These are phyloP conservation scores for Gobius niger DNA, from an alignment of 2,113 vertebrate species.

Conservation along the genomic window DNA sequence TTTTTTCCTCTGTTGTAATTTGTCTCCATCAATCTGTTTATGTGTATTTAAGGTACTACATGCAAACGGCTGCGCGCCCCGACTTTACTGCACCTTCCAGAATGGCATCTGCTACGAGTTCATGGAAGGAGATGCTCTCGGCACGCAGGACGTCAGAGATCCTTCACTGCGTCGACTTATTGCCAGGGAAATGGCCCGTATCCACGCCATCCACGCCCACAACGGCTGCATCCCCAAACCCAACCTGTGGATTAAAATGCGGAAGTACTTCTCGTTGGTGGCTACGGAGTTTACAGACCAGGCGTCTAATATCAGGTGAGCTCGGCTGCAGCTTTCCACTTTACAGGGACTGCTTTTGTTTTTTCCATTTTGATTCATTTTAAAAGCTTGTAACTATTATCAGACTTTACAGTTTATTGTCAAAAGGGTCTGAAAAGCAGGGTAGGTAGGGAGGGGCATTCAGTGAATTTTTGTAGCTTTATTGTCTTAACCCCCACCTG, in stretches of 20 bases:
- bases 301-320: slow-evolving; percentile 83
- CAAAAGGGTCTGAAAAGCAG: too few species aligned
- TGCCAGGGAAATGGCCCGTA: slow-evolving; percentile 91
- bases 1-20: background rate
- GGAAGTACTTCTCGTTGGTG: slow-evolving; percentile 89
- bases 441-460: too few species aligned
- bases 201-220: slow-evolving; percentile 91
- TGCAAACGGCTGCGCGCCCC: slow-evolving; percentile 90
- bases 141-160: slow-evolving; percentile 86
- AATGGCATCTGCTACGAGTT: slow-evolving; percentile 98
- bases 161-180: slow-evolving; percentile 84
- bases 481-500: too few species aligned
- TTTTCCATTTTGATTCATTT: too few species aligned
- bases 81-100: slow-evolving; percentile 94
- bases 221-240: slow-evolving; percentile 93
- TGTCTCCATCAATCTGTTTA: background rate
- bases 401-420: too few species aligned
- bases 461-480: too few species aligned
- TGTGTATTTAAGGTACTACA: slow-evolving; percentile 78
- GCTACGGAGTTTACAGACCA: slow-evolving; percentile 86
- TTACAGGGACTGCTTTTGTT: too few species aligned
- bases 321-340: background rate
- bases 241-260: slow-evolving; percentile 92
- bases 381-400: too few species aligned
- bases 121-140: slow-evolving; percentile 88